Evolutionary conservation across 2,797 vertebrate species (phyloP).

Genomic region (Coregonus sp.): DNA sequence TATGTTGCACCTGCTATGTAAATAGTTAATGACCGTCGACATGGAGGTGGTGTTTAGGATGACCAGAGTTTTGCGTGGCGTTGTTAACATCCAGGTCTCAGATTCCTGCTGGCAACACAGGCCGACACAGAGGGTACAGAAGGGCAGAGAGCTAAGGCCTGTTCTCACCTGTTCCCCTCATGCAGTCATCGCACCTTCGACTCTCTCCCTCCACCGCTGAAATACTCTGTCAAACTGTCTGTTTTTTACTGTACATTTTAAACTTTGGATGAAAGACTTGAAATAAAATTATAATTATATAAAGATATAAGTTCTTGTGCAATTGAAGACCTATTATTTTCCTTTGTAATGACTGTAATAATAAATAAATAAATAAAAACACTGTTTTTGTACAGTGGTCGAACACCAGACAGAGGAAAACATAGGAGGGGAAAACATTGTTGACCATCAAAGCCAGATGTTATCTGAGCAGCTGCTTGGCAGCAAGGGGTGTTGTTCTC

Average conservation of each 20-base stretch:
- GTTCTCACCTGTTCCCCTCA: neutral
- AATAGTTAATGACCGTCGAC: constrained; percentile 52
- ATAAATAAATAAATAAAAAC: too few relatives aligned
- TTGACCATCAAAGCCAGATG: constrained; percentile 62
- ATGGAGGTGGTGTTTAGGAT: constrained; percentile 42
- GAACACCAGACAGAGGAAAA: neutral
- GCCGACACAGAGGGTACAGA: neutral
- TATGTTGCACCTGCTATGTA: constrained; percentile 23
- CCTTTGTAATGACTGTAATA: too few relatives aligned
- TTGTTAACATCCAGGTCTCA: constrained; percentile 55
- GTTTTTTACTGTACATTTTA: neutral
- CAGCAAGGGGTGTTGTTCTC: constrained; percentile 65
- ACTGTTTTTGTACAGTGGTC: neutral
- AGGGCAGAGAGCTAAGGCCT: neutral
- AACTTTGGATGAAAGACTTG: neutral
- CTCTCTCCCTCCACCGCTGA: neutral
- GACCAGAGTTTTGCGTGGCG: constrained; percentile 9
- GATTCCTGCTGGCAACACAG: constrained; percentile 20
- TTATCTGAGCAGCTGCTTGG: constrained; percentile 65
- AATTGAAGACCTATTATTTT: neutral
- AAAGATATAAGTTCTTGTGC: neutral
- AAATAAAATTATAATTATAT: neutral
- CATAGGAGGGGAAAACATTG: constrained; percentile 41
- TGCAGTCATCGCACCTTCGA: neutral
- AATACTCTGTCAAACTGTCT: neutral